Base-by-base conservation (phyloP, 2,888 invertebrate species). In the Tanytarsus gracilentus region DNA sequence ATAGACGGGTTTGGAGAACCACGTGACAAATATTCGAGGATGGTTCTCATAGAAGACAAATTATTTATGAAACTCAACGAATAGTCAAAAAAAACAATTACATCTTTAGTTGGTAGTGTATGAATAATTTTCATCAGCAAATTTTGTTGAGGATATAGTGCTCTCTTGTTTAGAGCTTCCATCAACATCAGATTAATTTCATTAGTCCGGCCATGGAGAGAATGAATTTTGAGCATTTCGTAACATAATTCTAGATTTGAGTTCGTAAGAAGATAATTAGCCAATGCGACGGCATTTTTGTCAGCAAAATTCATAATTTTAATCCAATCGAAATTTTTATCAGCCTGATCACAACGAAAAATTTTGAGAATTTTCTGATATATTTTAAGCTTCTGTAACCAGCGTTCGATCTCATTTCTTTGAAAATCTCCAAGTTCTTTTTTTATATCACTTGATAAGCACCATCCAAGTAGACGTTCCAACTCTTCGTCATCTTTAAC, bases 171-270 rank as follows among this genome's bases (percentile, higher is more conserved):
- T 6, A 58, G 30, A 1, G 30, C 9, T n/a, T 48, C 58, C 3
- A 48, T 39, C 8, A 62, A 61, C 7, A 62, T 39, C 23, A 33
- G 11, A 11, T 21, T 30, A 51, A 59, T 30, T 29, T 36, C 26
- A 77, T 76, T 63, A 80, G 77, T 69, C 79, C 76, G 64, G 79
- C 75, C 75, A 1, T 77, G 77, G 14, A 80, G 77, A 18, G 78
- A 75, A 64, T 85, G 82, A 8, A 81, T 78, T 50, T 83, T 79
- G 8, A 85, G 78, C 82, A 86, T 88, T 63, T 84, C 79, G 50
- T 85, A 73, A 64, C 87, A 83, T 1, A 85, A 67, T 65, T 83
- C 79, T 63, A 29, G 23, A 21, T 44, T 21, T 1, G 18, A 18
- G 9, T 27, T 40, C 7, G 16, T 58, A n/a, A 58, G 9, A 1